Evolutionary conservation across 2,797 vertebrate species (phyloP).

Genomic region (Peromyscus attwateri): DNA sequence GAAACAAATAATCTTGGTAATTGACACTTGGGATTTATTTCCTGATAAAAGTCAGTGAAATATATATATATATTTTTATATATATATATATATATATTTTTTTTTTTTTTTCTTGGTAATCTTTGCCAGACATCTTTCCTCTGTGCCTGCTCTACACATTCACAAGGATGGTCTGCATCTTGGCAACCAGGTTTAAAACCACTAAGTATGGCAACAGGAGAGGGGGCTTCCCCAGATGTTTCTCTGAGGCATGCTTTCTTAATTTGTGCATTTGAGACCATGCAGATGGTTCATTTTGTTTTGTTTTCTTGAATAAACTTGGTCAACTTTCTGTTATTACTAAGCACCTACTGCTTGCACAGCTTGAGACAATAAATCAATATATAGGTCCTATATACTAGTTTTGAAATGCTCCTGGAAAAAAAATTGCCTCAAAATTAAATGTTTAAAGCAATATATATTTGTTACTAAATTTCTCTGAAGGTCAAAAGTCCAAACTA

Average conservation of each 20-base stretch:
- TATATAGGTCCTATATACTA: background rate
- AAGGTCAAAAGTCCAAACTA: background rate
- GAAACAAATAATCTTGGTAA: background rate
- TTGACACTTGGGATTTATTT: background rate
- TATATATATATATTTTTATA: too few relatives aligned
- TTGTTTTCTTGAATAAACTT: background rate
- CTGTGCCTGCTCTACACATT: background rate
- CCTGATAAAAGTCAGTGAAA: background rate
- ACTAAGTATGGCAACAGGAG: background rate
- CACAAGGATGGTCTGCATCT: background rate
- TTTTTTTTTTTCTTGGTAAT: too few relatives aligned
- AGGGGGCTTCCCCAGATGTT: background rate
- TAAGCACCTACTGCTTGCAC: background rate
- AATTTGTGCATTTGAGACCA: background rate
- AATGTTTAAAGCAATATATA: background rate
- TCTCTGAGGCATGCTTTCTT: background rate
- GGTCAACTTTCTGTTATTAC: conserved; percentile 1
- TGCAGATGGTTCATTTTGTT: background rate
- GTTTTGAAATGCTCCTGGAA: background rate
- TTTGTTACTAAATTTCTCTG: background rate
- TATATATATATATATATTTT: background rate
- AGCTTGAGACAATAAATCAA: background rate
- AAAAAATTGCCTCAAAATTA: background rate
- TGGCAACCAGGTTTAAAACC: background rate
- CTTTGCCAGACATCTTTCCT: background rate